Conservation (phyloP, 2,113 vertebrate genomes). For the Xenopus laevis region DNA sequence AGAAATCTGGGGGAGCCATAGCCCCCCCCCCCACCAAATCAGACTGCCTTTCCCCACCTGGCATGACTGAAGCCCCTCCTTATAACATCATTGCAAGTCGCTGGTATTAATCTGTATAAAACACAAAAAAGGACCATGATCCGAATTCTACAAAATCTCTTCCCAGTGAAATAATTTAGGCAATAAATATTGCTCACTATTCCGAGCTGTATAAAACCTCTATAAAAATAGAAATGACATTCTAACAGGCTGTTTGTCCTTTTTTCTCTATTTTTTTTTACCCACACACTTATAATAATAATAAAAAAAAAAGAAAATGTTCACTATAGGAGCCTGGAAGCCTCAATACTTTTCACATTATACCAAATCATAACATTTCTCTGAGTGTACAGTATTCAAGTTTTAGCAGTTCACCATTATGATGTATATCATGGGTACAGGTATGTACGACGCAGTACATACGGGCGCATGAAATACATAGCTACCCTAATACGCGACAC, state of each 20-base stretch:
- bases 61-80: not conserved
- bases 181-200: constrained; percentile 97
- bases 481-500: constrained; percentile 28
- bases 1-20: not conserved
- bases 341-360: constrained; percentile 66
- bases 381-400: constrained; percentile 71
- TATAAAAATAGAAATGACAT: constrained; percentile 99
- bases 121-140: constrained; percentile 73
- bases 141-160: constrained; percentile 86
- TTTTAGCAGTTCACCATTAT: constrained; percentile 68
- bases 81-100: constrained; percentile 57
- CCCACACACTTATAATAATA: no score
- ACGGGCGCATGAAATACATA: constrained; percentile 30
- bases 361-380: constrained; percentile 60
- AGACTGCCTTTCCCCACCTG: not conserved
- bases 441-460: not conserved
- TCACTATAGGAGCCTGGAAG: constrained; percentile 74
- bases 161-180: constrained; percentile 95
- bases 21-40: constrained; percentile 1
- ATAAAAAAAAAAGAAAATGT: no score
- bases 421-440: constrained; percentile 19
- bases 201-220: constrained; percentile 97
- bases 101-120: constrained; percentile 25
- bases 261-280: constrained; percentile 64
- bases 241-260: constrained; percentile 81